These are phyloP conservation scores for Axea sp. DNA, from an alignment of 2,888 invertebrate species.

Conservation along the genomic window DNA sequence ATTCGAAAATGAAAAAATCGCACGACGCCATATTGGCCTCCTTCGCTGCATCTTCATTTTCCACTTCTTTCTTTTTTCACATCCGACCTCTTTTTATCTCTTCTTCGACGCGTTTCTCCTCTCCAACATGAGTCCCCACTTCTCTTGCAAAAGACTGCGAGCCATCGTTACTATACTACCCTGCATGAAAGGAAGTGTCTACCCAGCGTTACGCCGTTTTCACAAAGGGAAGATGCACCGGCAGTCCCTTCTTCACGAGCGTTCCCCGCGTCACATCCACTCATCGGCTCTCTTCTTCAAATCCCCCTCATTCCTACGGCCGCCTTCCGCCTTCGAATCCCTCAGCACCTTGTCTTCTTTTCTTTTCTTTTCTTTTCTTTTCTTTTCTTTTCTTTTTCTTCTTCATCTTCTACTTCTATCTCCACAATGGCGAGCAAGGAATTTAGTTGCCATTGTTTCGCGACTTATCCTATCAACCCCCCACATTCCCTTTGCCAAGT, in stretches of 20 bases:
- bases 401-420: slow-evolving; percentile 48
- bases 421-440: slow-evolving; percentile 68
- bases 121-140: slow-evolving; percentile 22
- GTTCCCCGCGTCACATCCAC: slow-evolving; percentile 65
- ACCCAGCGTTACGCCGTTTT: slow-evolving; percentile 75
- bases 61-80: slow-evolving; percentile 53
- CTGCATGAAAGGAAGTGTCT: slow-evolving; percentile 77
- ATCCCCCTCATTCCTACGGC: slow-evolving; percentile 15
- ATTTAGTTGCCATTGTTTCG: slow-evolving; percentile 77
- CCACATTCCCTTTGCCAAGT: slow-evolving; percentile 64
- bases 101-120: slow-evolving; percentile 36
- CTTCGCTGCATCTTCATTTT: slow-evolving; percentile 57
- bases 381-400: slow-evolving; percentile 41
- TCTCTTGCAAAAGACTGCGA: slow-evolving; percentile 65
- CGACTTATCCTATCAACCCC: slow-evolving; percentile 73
- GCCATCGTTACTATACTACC: slow-evolving; percentile 68
- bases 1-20: slow-evolving; percentile 22
- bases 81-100: slow-evolving; percentile 50
- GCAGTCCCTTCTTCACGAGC: slow-evolving; percentile 70
- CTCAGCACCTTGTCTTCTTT: slow-evolving; percentile 49
- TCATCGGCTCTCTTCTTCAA: slow-evolving; percentile 57
- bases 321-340: slow-evolving; percentile 60
- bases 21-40: slow-evolving; percentile 57
- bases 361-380: too few species aligned
- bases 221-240: slow-evolving; percentile 72